phyloP scores from a whole-genome alignment of 37 sponge, comb jelly and placozoan genomes.

The Chondrilla cf. caribensis region DNA sequence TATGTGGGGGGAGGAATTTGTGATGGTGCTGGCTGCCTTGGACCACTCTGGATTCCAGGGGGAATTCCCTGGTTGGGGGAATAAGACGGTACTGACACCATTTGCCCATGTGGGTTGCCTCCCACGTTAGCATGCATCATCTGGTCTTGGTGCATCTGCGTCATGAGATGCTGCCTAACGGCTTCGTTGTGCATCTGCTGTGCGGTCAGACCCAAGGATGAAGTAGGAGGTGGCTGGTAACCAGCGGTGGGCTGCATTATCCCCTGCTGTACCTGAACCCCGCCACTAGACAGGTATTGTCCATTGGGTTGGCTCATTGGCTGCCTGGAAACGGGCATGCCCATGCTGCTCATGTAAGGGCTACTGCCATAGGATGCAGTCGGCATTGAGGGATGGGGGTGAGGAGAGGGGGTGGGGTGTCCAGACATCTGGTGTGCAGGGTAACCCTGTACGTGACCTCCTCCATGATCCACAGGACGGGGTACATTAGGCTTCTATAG shows the following conservation, averaged over 20 bases:
- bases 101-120: too few relatives aligned
- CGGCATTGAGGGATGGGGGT: neutral
- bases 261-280: neutral
- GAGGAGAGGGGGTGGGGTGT: neutral
- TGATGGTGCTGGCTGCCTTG: too few relatives aligned
- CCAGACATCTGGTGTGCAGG: neutral
- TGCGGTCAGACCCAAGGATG: neutral
- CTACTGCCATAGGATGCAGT: neutral
- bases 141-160: too few relatives aligned
- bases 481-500: neutral
- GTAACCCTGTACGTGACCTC: neutral
- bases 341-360: neutral
- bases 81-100: too few relatives aligned
- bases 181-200: neutral
- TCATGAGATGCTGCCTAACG: too few relatives aligned
- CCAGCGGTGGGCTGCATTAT: neutral
- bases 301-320: neutral
- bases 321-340: neutral
- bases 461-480: too few relatives aligned
- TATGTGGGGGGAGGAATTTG: too few relatives aligned
- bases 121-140: too few relatives aligned
- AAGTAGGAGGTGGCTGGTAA: neutral
- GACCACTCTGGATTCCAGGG: too few relatives aligned
- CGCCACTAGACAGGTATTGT: neutral
- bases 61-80: too few relatives aligned